These are phyloP conservation scores for Netelia inedita DNA, from an alignment of 2,888 invertebrate genomes.

Conservation along the genomic window DNA sequence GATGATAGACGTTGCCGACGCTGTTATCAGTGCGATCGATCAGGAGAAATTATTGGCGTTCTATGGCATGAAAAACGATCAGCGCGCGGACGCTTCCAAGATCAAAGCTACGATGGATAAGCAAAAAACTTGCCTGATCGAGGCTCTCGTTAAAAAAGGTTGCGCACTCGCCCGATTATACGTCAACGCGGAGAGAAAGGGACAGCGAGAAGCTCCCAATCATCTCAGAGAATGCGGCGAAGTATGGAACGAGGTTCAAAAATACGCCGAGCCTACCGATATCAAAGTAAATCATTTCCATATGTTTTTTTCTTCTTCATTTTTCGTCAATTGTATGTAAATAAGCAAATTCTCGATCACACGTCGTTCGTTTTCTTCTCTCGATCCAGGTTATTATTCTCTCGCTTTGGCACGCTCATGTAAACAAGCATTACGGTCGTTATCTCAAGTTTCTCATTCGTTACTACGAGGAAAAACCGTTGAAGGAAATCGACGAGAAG, in stretches of 20 bases:
- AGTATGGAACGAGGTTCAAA: conserved; percentile 90
- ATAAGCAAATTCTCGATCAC: no score
- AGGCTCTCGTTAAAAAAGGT: conserved; percentile 92
- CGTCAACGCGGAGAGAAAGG: conserved; percentile 81
- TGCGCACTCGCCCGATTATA: conserved; percentile 89
- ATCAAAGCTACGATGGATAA: conserved; percentile 95
- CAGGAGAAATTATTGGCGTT: conserved; percentile 92
- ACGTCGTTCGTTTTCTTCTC: conserved; percentile 5
- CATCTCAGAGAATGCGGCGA: conserved; percentile 87
- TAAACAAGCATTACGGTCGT: conserved; percentile 92
- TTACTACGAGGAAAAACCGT: conserved; percentile 93
- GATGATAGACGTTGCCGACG: conserved; percentile 88
- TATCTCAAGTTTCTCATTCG: conserved; percentile 91
- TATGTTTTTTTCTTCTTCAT: conserved; percentile 34
- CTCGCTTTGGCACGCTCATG: conserved; percentile 93
- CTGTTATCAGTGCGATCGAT: conserved; percentile 91
- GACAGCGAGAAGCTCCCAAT: conserved; percentile 80
- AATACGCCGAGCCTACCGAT: conserved; percentile 93
- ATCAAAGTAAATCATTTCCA: conserved; percentile 88
- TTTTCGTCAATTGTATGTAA: conserved; percentile 55
- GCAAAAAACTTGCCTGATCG: conserved; percentile 92
- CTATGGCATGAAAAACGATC: conserved; percentile 94
- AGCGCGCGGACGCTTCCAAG: conserved; percentile 92
- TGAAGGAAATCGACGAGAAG: conserved; percentile 90
- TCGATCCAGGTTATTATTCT: conserved; percentile 89